These are phyloP conservation scores for Idaea straminata DNA, from an alignment of 2,888 invertebrate genomes.

Conservation along the genomic window DNA sequence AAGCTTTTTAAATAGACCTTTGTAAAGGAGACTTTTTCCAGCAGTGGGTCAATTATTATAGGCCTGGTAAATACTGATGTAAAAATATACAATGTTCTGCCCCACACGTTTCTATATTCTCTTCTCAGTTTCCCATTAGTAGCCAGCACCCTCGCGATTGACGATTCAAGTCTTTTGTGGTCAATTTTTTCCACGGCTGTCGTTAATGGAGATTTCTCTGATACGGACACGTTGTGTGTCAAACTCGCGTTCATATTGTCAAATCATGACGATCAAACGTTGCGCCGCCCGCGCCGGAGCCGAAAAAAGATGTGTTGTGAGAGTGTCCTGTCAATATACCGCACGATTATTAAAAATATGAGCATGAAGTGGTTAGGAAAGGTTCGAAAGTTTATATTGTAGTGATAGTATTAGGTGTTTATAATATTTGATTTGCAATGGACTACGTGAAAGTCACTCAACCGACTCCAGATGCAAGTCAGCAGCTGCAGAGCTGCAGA, in stretches of 20 bases:
- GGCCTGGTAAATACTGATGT: too few relatives aligned
- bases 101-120: slow-evolving; percentile 37
- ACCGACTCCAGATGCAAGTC: too few relatives aligned
- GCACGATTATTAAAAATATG: slow-evolving; percentile 48
- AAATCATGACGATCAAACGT: slow-evolving; percentile 72
- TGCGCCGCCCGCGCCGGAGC: slow-evolving; percentile 52
- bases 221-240: slow-evolving; percentile 60
- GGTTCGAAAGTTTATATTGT: neutral
- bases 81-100: slow-evolving; percentile 14
- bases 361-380: slow-evolving; percentile 6
- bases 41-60: too few relatives aligned
- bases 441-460: too few relatives aligned
- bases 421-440: too few relatives aligned
- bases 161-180: slow-evolving; percentile 69
- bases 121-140: slow-evolving; percentile 62
- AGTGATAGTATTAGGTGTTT: too few relatives aligned
- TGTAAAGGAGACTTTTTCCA: too few relatives aligned
- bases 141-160: slow-evolving; percentile 73
- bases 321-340: slow-evolving; percentile 62
- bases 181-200: slow-evolving; percentile 68
- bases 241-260: slow-evolving; percentile 63
- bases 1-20: too few relatives aligned
- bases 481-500: too few relatives aligned
- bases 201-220: slow-evolving; percentile 73
- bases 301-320: slow-evolving; percentile 34